These are phyloP conservation scores for Microtus montanus DNA, from an alignment of 2,113 vertebrate species.

Conservation along the genomic window DNA sequence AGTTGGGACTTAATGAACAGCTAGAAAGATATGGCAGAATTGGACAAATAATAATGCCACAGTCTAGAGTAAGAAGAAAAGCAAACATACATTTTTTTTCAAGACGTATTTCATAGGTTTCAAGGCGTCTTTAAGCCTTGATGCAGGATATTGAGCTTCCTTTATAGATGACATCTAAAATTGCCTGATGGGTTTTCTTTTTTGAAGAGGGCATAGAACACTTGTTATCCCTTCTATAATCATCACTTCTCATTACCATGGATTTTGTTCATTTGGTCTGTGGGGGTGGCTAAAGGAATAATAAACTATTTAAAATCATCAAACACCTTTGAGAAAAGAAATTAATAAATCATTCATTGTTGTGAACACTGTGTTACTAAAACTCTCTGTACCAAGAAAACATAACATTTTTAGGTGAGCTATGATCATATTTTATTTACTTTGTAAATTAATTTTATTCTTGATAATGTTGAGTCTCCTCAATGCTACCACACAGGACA, in stretches of 20 bases:
- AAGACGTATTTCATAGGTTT: neutral
- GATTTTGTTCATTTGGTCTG: neutral
- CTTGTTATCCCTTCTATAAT: neutral
- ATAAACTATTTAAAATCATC: slow-evolving; percentile 8
- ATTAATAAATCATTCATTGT: neutral
- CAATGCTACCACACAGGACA: neutral
- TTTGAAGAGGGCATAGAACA: neutral
- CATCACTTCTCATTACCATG: neutral
- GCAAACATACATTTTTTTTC: neutral
- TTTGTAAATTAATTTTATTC: neutral
- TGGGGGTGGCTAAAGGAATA: neutral
- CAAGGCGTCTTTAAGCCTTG: neutral
- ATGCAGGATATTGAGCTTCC: neutral
- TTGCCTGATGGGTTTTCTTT: neutral
- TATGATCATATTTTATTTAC: neutral
- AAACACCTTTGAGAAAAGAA: neutral
- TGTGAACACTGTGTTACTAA: neutral
- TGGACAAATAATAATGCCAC: neutral
- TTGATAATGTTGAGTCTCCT: neutral
- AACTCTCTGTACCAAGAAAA: neutral
- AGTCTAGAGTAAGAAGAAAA: neutral
- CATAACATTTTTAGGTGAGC: neutral
- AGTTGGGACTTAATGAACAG: neutral
- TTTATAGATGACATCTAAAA: neutral
- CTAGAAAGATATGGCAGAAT: neutral